Base-by-base conservation (phyloP, 2,797 vertebrate genomes). In the Coendou prehensilis region DNA sequence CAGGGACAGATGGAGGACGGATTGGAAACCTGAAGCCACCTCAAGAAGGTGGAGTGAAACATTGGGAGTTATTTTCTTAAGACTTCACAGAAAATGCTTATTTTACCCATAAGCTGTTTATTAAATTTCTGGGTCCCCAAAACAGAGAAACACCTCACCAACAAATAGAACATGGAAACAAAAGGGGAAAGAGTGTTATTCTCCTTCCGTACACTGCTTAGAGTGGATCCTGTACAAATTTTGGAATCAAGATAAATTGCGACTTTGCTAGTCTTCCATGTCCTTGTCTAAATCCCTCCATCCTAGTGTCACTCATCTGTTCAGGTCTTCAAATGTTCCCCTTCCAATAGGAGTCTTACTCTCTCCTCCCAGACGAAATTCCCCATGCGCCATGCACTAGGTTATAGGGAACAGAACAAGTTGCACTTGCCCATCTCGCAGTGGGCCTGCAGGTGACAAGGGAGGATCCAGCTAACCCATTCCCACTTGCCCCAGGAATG, bases 1-100 rank as follows among this genome's bases (percentile, higher is more conserved):
- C 6, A 3, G 26, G 41, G n/a, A 9, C 3, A 13, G 17, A 0
- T 2, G 2, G 15, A 1, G 9, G 28, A 10, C 23, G 17, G 11
- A 52, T 3, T 13, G 2, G 2, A 22, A 69, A 7, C 73, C 56
- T 81, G 6, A 20, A 69, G 45, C 71, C 50, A 45, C n/a, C 79
- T 71, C 87, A 28, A 75, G 6, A 59, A 37, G 13, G 18, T 63
- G 9, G 6, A 26, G 54, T 45, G 67, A 71, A 63, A 47, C 54
- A 41, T 8, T 56, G 50, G 52, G 30, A 76, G 18, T 64, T 37
- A 45, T 64, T 67, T 90, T 87, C 41, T 41, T 63, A 41, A 73
- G 17, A 63, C 15, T 83, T 59, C 22, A 54, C 8, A 26, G 22
- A 28, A 33, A 87, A 87, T 63, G 6, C 20, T 63, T n/a, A 45